A percentile compares a stretch with the other conserved stretches of the same genome.
Conservation (phyloP, 1,140 invertebrate species). For the Aphidius ervi region DNA sequence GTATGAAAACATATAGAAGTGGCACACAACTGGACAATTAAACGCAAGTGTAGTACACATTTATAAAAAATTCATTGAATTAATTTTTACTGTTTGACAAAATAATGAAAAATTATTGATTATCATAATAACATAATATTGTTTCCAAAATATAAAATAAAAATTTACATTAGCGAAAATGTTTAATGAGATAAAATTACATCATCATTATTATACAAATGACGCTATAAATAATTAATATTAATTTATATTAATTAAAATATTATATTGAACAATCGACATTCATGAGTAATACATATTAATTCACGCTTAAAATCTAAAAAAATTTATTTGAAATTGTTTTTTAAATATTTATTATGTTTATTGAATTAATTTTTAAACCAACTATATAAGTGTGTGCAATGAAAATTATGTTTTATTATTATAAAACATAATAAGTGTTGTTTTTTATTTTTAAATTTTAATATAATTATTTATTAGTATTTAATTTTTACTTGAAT, state of each 20-base stretch:
- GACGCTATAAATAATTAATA: too few species aligned
- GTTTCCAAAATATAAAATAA: neutral
- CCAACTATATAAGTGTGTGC: slow-evolving; percentile 6
- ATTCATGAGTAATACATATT: slow-evolving; percentile 12
- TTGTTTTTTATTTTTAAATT: too few species aligned
- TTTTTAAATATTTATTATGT: slow-evolving; percentile 14
- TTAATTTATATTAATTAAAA: neutral
- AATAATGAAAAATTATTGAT: slow-evolving; percentile 18
- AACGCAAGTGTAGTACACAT: too few species aligned
- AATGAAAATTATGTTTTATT: slow-evolving; percentile 5
- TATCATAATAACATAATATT: slow-evolving; percentile 6
- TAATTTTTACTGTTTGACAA: too few species aligned
- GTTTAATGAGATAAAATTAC: slow-evolving; percentile 1
- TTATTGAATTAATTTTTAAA: slow-evolving; percentile 16
- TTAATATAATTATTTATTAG: too few species aligned
- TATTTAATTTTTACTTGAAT: too few species aligned
- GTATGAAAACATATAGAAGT: slow-evolving; percentile 50
- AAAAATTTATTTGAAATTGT: slow-evolving; percentile 7
- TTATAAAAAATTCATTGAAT: too few species aligned
- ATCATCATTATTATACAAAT: neutral
- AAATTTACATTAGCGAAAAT: neutral
- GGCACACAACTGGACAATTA: slow-evolving; percentile 22
- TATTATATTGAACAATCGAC: slow-evolving; percentile 1
- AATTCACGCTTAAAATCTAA: slow-evolving; percentile 1
- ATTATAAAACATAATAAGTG: slow-evolving; percentile 7